Base-by-base conservation (phyloP, 2,797 vertebrate genomes). In the Tapera naevia region DNA sequence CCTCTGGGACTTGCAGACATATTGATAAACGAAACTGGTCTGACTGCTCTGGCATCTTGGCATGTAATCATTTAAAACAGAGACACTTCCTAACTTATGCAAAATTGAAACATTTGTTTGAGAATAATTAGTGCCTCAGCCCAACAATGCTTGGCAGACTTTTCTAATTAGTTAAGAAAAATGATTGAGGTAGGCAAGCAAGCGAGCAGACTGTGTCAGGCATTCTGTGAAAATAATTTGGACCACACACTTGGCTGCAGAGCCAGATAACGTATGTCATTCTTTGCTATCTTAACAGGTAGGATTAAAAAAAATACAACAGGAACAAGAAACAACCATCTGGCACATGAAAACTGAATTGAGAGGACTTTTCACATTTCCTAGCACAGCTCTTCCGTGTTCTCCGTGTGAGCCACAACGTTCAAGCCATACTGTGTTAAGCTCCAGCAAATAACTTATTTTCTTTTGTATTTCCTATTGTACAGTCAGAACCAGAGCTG, bases 121-220 rank as follows among this genome's bases (percentile, higher is more conserved):
- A 94, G 94, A 95, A 96, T 95, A 96, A 95, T 96, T 95, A 97
- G 91, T 91, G 90, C 94, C 88, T 91, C 94, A 94, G 86, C 76
- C 81, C 91, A 91, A 95, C 94, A 97, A 93, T 84, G 94, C 94
- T 94, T 97, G 96, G 94, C 96, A 97, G 94, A 91, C 93, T 96
- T 95, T 95, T 91, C 94, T 96, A 96, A 96, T 97, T 97, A 97
- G 95, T 89, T 84, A 89, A 95, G 88, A 94, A 90, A 91, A 96
- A 91, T 92, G 94, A 96, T 78, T 91, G 93, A 96, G 87, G 65
- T 82, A 96, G 91, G 90, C 91, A 97, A 76, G 89, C 92, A 95
- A 89, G 94, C 79, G 92, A 86, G 85, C 90, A 93, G 91, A 91
- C 89, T 96, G 94, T 84, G 91, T 94, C 88, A 94, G 80, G 84